Conservation (phyloP, 2,113 vertebrate genomes). For the Nesogale talazaci region DNA sequence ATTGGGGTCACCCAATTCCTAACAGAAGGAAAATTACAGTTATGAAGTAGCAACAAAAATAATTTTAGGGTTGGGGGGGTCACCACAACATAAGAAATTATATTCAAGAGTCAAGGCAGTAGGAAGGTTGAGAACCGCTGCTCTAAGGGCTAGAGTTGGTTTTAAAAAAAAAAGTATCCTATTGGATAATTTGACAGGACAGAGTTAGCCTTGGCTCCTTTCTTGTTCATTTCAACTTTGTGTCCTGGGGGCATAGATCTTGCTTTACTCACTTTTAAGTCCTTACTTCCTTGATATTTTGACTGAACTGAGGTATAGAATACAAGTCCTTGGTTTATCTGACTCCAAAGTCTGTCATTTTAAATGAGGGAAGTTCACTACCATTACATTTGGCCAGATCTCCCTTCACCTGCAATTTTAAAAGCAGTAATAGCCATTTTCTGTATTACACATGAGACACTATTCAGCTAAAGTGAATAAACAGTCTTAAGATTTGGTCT, state of each 20-base stretch:
- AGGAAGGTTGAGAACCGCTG: too few species aligned
- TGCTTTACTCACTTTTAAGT: slow-evolving; percentile 2
- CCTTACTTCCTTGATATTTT: neutral
- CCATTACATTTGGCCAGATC: neutral
- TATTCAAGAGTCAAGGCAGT: too few species aligned
- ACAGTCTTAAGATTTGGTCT: slow-evolving; percentile 10
- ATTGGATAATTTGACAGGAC: neutral
- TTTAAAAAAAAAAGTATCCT: neutral
- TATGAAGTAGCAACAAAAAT: too few species aligned
- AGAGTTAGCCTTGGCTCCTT: neutral
- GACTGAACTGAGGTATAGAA: neutral
- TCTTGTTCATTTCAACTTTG: slow-evolving; percentile 21
- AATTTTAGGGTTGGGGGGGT: too few species aligned
- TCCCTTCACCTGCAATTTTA: slow-evolving; percentile 5
- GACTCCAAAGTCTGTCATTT: slow-evolving; percentile 1
- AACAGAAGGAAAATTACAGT: too few species aligned
- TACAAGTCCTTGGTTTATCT: slow-evolving; percentile 30
- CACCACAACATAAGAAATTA: too few species aligned
- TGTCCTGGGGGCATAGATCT: neutral
- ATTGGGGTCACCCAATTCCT: too few species aligned
- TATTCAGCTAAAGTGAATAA: neutral
- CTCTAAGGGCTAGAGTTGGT: neutral
- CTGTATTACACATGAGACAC: neutral
- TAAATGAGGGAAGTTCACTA: neutral
- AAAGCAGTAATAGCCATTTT: slow-evolving; percentile 39